Evolutionary conservation across 2,797 vertebrate species (phyloP).

Genomic region (Cynodonichthys magdalenae): DNA sequence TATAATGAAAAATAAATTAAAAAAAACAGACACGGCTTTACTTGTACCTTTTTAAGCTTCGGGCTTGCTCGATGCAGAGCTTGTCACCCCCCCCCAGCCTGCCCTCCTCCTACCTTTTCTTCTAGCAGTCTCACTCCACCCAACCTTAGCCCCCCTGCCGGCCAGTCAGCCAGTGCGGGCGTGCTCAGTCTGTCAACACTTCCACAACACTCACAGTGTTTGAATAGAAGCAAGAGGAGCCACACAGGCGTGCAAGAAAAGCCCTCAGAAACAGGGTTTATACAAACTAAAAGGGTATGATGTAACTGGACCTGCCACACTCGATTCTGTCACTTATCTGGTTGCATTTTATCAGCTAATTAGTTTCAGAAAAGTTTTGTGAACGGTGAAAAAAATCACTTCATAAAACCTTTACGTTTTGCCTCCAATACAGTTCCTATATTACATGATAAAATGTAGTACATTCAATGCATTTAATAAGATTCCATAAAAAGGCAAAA

Average conservation of each 20-base stretch:
- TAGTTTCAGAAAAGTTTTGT: slow-evolving; percentile 16
- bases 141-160: slow-evolving; percentile 48
- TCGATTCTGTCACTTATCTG: slow-evolving; percentile 43
- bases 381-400: slow-evolving; percentile 26
- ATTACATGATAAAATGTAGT: too few relatives aligned
- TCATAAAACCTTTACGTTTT: too few relatives aligned
- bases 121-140: slow-evolving; percentile 37
- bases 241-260: slow-evolving; percentile 52
- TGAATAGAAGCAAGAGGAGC: slow-evolving; percentile 68
- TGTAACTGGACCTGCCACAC: slow-evolving; percentile 65
- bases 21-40: neutral
- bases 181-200: slow-evolving; percentile 76
- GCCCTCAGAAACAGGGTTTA: slow-evolving; percentile 58
- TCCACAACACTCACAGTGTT: slow-evolving; percentile 57
- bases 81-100: slow-evolving; percentile 43
- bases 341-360: slow-evolving; percentile 48
- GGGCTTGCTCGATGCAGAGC: slow-evolving; percentile 48
- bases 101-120: slow-evolving; percentile 44
- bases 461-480: too few relatives aligned
- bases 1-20: neutral
- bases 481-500: too few relatives aligned
- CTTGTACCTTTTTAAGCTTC: slow-evolving; percentile 45
- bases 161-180: slow-evolving; percentile 60
- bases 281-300: slow-evolving; percentile 55
- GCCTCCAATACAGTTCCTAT: too few relatives aligned